Percentiles rank a stretch among this genome's conserved stretches.
phyloP scores from a whole-genome alignment of 53 echinoderm and acorn worm species.

The Patiria pectinifera region DNA sequence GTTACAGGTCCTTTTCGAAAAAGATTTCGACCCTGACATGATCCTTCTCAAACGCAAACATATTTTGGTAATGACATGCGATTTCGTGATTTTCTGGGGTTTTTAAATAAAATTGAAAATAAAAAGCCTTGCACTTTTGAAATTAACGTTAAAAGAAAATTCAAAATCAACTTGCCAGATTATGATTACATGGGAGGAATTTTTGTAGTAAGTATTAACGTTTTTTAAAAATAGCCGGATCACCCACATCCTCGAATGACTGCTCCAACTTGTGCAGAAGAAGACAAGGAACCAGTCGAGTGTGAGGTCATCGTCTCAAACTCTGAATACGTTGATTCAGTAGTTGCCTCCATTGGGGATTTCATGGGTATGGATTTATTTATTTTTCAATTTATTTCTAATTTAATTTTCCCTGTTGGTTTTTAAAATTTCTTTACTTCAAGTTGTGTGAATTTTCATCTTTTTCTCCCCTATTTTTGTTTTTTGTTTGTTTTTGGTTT shows the following conservation, averaged over 20 bases:
- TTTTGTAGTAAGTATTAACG: not conserved
- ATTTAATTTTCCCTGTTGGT: not conserved
- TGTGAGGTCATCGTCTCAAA: constrained; percentile 51
- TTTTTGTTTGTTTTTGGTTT: too few relatives aligned
- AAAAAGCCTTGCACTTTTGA: too few relatives aligned
- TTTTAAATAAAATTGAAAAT: too few relatives aligned
- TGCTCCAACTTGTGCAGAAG: constrained; percentile 38
- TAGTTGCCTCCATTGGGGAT: constrained; percentile 78
- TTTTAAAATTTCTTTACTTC: too few relatives aligned
- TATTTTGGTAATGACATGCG: too few relatives aligned
- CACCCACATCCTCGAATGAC: constrained; percentile 42
- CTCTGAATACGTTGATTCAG: constrained; percentile 66
- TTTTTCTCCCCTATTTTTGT: too few relatives aligned
- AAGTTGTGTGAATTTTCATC: too few relatives aligned
- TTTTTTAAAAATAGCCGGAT: not conserved
- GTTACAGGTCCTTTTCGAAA: too few relatives aligned
- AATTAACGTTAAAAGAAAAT: not conserved
- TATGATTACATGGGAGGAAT: not conserved
- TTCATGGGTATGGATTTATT: constrained; percentile 66
- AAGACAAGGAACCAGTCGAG: constrained; percentile 51
- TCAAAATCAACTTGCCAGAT: too few relatives aligned
- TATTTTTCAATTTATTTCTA: not conserved
- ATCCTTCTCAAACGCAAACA: too few relatives aligned
- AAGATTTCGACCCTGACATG: too few relatives aligned
- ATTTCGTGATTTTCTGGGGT: too few relatives aligned